Base-by-base conservation (phyloP, 2,888 invertebrate species). In the Sphinx pinastri region DNA sequence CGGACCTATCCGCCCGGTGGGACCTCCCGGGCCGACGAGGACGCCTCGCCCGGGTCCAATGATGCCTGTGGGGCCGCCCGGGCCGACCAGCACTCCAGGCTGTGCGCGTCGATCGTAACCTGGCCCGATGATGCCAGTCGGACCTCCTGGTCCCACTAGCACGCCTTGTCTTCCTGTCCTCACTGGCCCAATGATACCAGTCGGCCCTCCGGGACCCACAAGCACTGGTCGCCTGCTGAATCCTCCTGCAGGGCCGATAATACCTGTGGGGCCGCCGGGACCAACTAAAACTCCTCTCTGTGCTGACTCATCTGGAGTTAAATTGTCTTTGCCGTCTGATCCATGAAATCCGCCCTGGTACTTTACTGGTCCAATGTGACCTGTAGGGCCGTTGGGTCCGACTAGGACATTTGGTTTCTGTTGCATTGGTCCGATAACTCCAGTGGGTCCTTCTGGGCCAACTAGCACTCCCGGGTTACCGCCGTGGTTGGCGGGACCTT, bases 21-120 rank as follows among this genome's bases (percentile, higher is more conserved):
- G 92, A 1, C 93, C 93, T 0, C 94, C 94, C 0, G 95, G 94
- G 1, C 95, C 95, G 7, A 79, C 79, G 11, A 84, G 73, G 13
- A 84, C 60, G 19, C 75, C 79, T n/a, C 84, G 79, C 19, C 80
- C 74, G 19, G 86, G 84, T 11, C 88, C 86, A 54, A 86, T 84
- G 51, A 76, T 72, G 0, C 87, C 89, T 0, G 86, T 87, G 2
- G 88, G 88, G 8, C 91, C 90, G 0, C 90, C 93, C 0, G 95
- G 94, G 0, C 94, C 94, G 0, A 92, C 79, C 13, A 81, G 80
- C 58, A 94, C 54, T 8, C 83, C 82, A 54, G 77, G 75, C 14
- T 83, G 74, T 86, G 77, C 88, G 86, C 74, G 80, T 14, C 82
- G 77, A 58, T 76, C 71, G 57, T 76, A 90, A 82, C 80, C 80